Conservation (phyloP, 2,797 vertebrate genomes). For the Taenioides sp. region DNA sequence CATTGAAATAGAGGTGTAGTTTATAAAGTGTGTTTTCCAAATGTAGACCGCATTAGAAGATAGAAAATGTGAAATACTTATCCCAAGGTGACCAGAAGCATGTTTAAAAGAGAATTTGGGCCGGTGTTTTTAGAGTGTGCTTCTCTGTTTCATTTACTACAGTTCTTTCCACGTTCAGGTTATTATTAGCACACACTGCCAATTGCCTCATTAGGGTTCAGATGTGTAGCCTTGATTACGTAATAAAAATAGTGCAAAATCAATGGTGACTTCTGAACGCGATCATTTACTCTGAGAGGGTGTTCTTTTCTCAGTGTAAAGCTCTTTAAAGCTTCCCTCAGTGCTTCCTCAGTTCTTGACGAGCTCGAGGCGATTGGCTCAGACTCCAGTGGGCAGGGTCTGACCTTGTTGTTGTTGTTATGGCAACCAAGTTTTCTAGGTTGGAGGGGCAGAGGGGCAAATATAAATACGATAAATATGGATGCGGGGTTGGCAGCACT, state of each 20-base stretch:
- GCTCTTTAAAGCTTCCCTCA: slow-evolving; percentile 7
- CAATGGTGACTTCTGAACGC: not conserved
- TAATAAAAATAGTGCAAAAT: slow-evolving; percentile 1
- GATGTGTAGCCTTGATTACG: slow-evolving; percentile 22
- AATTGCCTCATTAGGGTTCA: slow-evolving; percentile 41
- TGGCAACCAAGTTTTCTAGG: slow-evolving; percentile 47
- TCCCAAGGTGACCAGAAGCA: no score
- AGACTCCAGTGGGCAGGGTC: slow-evolving; percentile 36
- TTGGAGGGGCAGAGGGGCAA: slow-evolving; percentile 39
- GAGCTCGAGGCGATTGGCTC: slow-evolving; percentile 25
- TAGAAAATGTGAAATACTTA: no score
- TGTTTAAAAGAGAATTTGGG: no score
- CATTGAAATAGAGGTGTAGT: no score
- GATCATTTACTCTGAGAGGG: not conserved
- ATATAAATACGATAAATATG: slow-evolving; percentile 37
- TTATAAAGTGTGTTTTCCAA: no score
- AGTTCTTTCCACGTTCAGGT: slow-evolving; percentile 44
- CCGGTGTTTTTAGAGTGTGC: not conserved
- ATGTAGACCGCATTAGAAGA: no score
- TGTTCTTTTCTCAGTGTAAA: not conserved
- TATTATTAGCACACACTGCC: slow-evolving; percentile 27
- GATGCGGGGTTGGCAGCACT: slow-evolving; percentile 25
- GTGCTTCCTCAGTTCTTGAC: slow-evolving; percentile 12
- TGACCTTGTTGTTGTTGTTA: slow-evolving; percentile 45
- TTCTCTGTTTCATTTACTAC: slow-evolving; percentile 62